Evolutionary conservation across 2,888 invertebrate species (phyloP).

Genomic region (Diogma glabrata): DNA sequence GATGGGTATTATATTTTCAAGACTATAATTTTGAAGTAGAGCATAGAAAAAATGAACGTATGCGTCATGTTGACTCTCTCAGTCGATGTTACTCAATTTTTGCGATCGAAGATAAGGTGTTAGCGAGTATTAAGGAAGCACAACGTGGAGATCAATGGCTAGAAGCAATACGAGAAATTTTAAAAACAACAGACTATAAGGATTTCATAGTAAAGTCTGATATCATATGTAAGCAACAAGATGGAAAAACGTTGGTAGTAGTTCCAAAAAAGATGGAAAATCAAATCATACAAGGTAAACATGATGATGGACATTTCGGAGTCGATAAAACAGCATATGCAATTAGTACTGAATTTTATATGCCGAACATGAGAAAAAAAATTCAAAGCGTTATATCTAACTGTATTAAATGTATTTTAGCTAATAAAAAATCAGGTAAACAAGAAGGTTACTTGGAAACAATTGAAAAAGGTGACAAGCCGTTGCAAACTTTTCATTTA

Average conservation of each 20-base stretch:
- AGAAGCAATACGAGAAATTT: not conserved
- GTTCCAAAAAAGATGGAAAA: no score
- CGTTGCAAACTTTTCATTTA: not conserved
- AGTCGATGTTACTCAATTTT: not conserved
- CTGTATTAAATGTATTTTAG: no score
- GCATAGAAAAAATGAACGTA: not conserved
- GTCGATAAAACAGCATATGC: no score
- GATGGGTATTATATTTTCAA: not conserved
- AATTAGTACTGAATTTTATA: no score
- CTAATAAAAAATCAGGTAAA: not conserved
- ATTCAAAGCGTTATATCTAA: no score
- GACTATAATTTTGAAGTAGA: not conserved
- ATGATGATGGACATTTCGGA: no score
- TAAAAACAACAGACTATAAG: not conserved
- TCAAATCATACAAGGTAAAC: no score
- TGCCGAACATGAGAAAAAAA: no score
- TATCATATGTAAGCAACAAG: no score
- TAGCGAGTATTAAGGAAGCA: not conserved
- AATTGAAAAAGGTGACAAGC: not conserved
- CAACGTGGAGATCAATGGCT: not conserved
- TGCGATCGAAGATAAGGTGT: not conserved
- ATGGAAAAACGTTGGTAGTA: no score
- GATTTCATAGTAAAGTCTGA: no score
- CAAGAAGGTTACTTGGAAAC: not conserved
- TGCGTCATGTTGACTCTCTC: not conserved